Base-by-base conservation (phyloP, 2,113 vertebrate species). In the Oriolus oriolus region DNA sequence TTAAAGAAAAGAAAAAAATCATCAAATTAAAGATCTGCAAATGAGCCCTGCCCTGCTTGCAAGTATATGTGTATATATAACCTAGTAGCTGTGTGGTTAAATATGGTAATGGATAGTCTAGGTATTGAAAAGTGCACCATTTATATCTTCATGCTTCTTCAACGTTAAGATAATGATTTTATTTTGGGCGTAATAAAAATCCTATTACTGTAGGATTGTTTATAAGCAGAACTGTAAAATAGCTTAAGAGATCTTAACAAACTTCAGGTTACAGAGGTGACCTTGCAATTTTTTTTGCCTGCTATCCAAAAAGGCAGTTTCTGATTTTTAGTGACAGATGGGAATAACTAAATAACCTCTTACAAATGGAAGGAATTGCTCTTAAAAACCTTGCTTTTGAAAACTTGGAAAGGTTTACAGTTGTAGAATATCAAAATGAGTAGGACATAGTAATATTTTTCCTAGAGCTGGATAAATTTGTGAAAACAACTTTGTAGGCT, bases 341-440 rank as follows among this genome's bases (percentile, higher is more conserved):
- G 53, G 49, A 92, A 61, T 87, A 95, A 76, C 37, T 64, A 68
- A 94, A 78, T 71, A 88, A 85, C 76, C 28, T 81, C 57, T 64
- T 71, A 45, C 7, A 89, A 90, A 89, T 73, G 23, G 37, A 50
- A 89, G 37, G 17, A 89, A 86, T 50, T 94, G 47, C 60, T 92
- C 64, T 82, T 95, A 75, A 89, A 94, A 94, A 59, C 47, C 66
- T 70, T 89, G 44, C 50, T 33, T 94, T 86, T 74, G 82, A 81
- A 95, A 94, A 80, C 61, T 19, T 35, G 27, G 69, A 74, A 82
- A 87, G 52, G 76, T 87, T 94, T 90, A 30, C 64, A 49, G 49
- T 81, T 86, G 80, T n/a, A 69, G 49, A 90, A 78, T 90, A 94
- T 82, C 33, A 86, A 94, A 90, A 57, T 87, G 93, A 89, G 49